Evolutionary conservation across 2,113 vertebrate species (phyloP), one percentile per base, ranked within the genome.

Genomic region (Engystomops pustulosus): DNA sequence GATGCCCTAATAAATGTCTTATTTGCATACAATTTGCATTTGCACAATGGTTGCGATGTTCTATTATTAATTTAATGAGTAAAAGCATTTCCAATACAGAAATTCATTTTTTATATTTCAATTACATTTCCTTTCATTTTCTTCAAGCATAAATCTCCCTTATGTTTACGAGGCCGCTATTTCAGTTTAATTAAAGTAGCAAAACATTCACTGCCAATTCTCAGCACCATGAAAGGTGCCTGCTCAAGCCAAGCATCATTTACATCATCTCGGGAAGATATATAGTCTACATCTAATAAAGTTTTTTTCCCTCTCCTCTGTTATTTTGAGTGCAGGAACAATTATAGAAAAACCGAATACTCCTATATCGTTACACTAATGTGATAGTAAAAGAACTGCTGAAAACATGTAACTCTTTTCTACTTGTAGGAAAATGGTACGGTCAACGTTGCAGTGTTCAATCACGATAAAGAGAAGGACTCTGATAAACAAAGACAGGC

Each of bases 381-480:
- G 27, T 12, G 14, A 58, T 38, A 58, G 14, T 69, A 45, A 72
- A 12, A 58, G 20, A 27, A 71, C 11, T 47, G 38, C 8, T 49
- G 23, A 60, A 60, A 32, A 72, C 12, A 6, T 38, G 4, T 18
- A 55, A 58, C 18, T 60, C 85, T 87, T 80, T 90, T 87, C 86
- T 77, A 83, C 86, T 89, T 45, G 75, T 87, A 97, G 96, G 94
- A 93, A 90, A 91, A 95, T 87, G 96, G 95, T 85, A 94, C 95
- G 85, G 92, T 94, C 89, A 94, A 90, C 32, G 91, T 93, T 23
- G 90, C 93, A 0, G 9, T 94, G 87, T 93, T 94, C 87, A 94
- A 93, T 86, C 93, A 94, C 74, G 92, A 94, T 87, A 92, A 93
- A 90, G 95, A 95, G 82, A 95, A 92, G 85, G 95, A 91, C 84